Base-by-base conservation (phyloP, 1,140 invertebrate genomes). In the Cotesia chilonis region DNA sequence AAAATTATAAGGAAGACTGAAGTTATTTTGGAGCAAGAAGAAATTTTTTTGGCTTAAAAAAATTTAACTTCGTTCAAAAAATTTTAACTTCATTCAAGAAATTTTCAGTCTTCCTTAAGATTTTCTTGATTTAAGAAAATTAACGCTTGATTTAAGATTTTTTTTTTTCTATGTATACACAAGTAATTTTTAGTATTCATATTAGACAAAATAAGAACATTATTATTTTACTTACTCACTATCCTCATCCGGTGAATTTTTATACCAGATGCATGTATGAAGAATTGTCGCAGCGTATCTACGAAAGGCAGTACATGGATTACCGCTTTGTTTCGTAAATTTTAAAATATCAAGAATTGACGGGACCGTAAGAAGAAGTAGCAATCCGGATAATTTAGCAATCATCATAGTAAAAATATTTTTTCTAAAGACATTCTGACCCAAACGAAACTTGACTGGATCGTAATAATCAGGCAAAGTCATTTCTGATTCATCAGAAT, bases 251-350 rank as follows among this genome's bases (percentile, higher is more conserved):
- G 94, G 87, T 38, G 92, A 88, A 59, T 90, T 84, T 10, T 89
- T 84, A 76, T 94, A 94, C 95, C 95, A 97, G 2, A 89, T 79
- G 2, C 90, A 82, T 14, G 92, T 90, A 76, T 95, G 93, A 3
- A 91, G 83, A 54, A 93, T 80, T 0, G 86, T 87, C 1, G 82
- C 89, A 1, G 93, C 80, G 80, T 96, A 96, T 76, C 95, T 88
- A 55, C 89, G 90, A 81, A 94, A 95, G 0, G 95, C 92, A 0
- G 88, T 89, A 20, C 88, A 88, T 0, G 88, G 80, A 3, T 88
- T 90, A 20, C 89, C 88, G 38, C 93, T 94, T 75, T 92, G 91
- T 20, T 89, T 87, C 0, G 93, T 92, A 28, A 90, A 89, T 28
- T 90, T 86, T 0, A 95, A 84, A 35, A 94, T 88, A 2, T 89